These are phyloP conservation scores for Elephantulus edwardii DNA, from an alignment of 2,113 vertebrate species.

Conservation along the genomic window DNA sequence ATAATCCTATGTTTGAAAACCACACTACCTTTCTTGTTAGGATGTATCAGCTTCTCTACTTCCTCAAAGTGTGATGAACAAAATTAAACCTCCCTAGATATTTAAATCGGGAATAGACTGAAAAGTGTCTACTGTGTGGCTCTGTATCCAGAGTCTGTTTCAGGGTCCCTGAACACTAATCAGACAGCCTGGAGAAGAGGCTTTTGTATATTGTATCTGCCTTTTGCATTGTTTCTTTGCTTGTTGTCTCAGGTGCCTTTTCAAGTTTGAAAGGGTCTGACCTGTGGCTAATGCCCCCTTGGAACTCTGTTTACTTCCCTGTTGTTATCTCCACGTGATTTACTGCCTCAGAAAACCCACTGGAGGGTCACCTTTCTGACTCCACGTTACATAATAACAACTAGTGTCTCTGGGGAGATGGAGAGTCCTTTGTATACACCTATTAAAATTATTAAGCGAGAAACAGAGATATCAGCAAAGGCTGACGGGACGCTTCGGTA, in stretches of 20 bases:
- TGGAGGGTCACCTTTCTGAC: too few relatives aligned
- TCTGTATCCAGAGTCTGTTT: not conserved
- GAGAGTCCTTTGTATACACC: not conserved
- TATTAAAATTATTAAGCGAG: not conserved
- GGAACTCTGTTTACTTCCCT: not conserved
- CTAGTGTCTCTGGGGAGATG: not conserved
- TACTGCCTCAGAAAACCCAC: too few relatives aligned
- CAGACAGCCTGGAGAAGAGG: not conserved
- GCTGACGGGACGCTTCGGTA: fast-evolving
- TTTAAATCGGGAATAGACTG: not conserved
- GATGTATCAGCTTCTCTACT: not conserved
- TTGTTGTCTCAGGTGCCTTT: not conserved
- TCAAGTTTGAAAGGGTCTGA: not conserved
- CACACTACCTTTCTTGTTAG: not conserved
- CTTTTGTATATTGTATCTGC: not conserved
- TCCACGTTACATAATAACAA: too few relatives aligned
- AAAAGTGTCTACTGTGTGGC: not conserved
- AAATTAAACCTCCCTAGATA: not conserved
- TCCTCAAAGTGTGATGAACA: not conserved
- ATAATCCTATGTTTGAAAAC: not conserved
- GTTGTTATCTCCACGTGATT: too few relatives aligned
- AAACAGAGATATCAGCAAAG: not conserved
- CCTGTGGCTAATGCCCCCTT: not conserved
- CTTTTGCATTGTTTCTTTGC: not conserved
- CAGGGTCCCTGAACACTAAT: not conserved